These are phyloP conservation scores for Zygothrica quintamaculata DNA, from an alignment of 2,888 invertebrate species.

Conservation along the genomic window DNA sequence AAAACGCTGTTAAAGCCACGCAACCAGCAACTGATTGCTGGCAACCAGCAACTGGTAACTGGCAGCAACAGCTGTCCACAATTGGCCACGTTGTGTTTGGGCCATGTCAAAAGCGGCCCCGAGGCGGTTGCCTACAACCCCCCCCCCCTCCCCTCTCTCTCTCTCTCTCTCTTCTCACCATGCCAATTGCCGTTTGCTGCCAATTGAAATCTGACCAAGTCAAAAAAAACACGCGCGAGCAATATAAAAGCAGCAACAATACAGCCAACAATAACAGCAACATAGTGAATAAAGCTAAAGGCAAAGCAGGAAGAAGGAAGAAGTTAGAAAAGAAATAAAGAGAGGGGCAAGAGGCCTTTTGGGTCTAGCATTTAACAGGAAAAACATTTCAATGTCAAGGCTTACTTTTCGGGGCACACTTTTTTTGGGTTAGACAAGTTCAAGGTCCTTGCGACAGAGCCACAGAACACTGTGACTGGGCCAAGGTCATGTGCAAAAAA, in stretches of 20 bases:
- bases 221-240: slow-evolving; percentile 36
- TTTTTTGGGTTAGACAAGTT: slow-evolving; percentile 54
- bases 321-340: slow-evolving; percentile 2
- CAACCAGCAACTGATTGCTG: slow-evolving; percentile 26
- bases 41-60: slow-evolving; percentile 14
- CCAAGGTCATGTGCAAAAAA: slow-evolving; percentile 42
- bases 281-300: not conserved
- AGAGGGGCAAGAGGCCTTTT: not conserved
- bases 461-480: too few species aligned
- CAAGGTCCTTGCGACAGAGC: slow-evolving; percentile 53
- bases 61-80: slow-evolving; percentile 41
- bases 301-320: not conserved
- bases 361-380: slow-evolving; percentile 1
- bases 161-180: too few species aligned
- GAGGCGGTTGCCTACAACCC: slow-evolving; percentile 15
- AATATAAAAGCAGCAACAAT: slow-evolving; percentile 17
- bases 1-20: slow-evolving; percentile 65
- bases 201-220: slow-evolving; percentile 75
- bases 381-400: slow-evolving; percentile 69
- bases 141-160: slow-evolving; percentile 17
- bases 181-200: too few species aligned
- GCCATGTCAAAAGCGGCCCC: slow-evolving; percentile 53
- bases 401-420: slow-evolving; percentile 25
- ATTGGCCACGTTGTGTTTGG: slow-evolving; percentile 30
- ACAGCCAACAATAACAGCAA: slow-evolving; percentile 2